A percentile compares a stretch with the other conserved stretches of the same genome.
These are phyloP conservation scores for Lutraria lutraria DNA, from an alignment of 2,888 invertebrate genomes.

Conservation along the genomic window DNA sequence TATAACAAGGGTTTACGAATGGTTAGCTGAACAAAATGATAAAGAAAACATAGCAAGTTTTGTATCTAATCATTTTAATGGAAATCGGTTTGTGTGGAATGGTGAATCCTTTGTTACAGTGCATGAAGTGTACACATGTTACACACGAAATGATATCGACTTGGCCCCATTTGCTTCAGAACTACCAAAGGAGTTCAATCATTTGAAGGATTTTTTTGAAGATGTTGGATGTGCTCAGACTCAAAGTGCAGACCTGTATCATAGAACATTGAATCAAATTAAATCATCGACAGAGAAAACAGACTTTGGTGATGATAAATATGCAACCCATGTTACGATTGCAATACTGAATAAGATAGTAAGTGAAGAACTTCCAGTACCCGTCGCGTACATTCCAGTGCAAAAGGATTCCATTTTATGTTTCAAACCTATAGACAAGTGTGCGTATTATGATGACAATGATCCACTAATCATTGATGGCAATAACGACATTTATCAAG, in stretches of 20 bases:
- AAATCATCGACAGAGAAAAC: not conserved
- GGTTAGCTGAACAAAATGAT: not conserved
- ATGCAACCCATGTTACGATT: not conserved
- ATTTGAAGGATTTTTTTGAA: not conserved
- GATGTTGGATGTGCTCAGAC: not conserved
- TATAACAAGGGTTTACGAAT: not conserved
- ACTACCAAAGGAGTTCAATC: not conserved
- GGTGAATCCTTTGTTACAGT: not conserved
- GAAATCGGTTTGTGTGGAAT: conserved; percentile 6
- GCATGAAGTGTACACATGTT: not conserved
- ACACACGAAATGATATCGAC: not conserved
- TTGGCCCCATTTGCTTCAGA: not conserved
- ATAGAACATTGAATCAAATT: not conserved
- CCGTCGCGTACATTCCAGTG: not conserved
- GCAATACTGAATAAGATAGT: not conserved
- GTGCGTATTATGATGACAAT: not conserved
- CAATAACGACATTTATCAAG: conserved; percentile 68
- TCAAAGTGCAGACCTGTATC: not conserved
- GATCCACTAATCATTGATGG: not conserved
- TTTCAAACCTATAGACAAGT: not conserved
- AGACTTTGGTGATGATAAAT: not conserved
- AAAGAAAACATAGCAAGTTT: not conserved
- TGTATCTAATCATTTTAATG: not conserved
- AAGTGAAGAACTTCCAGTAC: not conserved
- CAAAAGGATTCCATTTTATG: not conserved